Base-by-base conservation (phyloP, 2,797 vertebrate genomes). In the Atherinosoma microstoma region DNA sequence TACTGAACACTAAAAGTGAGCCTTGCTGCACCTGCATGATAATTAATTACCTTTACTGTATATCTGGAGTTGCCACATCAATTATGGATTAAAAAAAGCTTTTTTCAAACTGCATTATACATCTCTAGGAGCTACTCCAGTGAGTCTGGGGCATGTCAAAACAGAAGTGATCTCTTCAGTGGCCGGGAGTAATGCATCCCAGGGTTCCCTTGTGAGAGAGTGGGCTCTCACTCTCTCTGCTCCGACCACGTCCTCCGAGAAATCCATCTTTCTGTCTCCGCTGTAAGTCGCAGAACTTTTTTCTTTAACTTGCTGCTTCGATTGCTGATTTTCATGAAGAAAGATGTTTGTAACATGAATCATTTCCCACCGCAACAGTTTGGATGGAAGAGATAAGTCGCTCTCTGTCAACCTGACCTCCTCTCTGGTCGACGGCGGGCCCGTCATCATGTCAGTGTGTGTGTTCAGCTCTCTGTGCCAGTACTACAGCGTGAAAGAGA, bases 401-500 rank as follows among this genome's bases (percentile, higher is more conserved):
- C 89, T 94, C 54, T 79, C 79, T 0, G 85, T 96, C 76, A 90
- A 70, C 70, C 83, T 96, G 76, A 91, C 78, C 49, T 94, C 87
- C 6, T 81, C 72, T 16, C 30, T 92, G 56, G 76, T 36, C 0
- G 35, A 47, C 0, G 82, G 80, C 0, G 73, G 79, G 5, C 76
- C 90, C 0, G 79, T 94, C 40, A 83, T 8, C 0, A 88, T 87
- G 27, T 90, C 91, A 0, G 75, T 89, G 79, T 93, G 91, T 6
- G 92, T 95, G 53, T 96, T 96, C 92, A 94, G 94, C 74, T 91
- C 94, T 0, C 84, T 96, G 53, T 96, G 95, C 60, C 95, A 76
- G 79, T 96, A 93, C 87, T 96, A 94, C 82, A 91, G 67, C 12
- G 77, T 87, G 64, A 54, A 82, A 35, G 85, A 93, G 76, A 80